A percentile compares a stretch with the other conserved stretches of the same genome.
Conservation (phyloP, 2,113 vertebrate species). For the Petromus typicus region DNA sequence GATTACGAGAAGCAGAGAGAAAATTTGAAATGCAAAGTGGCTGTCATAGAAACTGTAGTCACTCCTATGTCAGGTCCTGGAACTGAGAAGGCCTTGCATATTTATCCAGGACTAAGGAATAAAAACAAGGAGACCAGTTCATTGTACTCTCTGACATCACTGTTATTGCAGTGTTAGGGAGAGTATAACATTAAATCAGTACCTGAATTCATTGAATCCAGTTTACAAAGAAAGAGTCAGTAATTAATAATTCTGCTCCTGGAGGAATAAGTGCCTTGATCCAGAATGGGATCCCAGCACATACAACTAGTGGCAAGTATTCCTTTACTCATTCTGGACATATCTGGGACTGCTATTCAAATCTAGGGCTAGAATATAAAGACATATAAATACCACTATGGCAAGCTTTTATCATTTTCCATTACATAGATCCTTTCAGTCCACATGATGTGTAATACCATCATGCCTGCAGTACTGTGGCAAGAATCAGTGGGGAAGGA, state of each 20-base stretch:
- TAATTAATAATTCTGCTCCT: background rate
- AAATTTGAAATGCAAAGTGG: background rate
- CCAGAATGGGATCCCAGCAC: background rate
- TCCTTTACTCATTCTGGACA: background rate
- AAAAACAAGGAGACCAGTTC: background rate
- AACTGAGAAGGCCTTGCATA: background rate
- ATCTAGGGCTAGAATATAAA: background rate
- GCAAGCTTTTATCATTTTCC: background rate
- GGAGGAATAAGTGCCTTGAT: no score
- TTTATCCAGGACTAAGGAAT: background rate
- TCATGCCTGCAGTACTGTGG: background rate
- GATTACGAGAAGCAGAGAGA: background rate
- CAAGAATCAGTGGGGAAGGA: background rate
- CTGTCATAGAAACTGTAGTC: background rate
- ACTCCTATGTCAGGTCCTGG: background rate
- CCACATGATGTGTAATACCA: background rate
- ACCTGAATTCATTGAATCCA: background rate
- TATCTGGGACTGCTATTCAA: background rate
- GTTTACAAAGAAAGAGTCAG: background rate
- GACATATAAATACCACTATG: no score
- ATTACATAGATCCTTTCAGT: background rate
- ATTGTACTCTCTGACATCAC: background rate
- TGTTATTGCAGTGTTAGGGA: background rate
- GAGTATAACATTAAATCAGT: no score
- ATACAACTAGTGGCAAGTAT: background rate